These are phyloP conservation scores for Ernsta delagoae DNA, from an alignment of 2,888 invertebrate genomes.

Conservation along the genomic window DNA sequence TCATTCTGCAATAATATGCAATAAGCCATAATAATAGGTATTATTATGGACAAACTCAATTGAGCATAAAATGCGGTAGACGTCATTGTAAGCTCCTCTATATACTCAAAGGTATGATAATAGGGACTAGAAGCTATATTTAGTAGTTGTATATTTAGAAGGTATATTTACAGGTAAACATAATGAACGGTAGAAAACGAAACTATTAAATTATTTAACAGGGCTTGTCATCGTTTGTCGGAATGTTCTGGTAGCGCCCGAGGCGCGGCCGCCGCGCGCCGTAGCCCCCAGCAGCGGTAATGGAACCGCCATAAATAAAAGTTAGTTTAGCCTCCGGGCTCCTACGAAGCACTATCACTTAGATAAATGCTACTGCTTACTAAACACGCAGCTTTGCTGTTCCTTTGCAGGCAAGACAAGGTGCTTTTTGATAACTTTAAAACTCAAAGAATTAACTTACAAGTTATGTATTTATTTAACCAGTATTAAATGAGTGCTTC, in stretches of 20 bases:
- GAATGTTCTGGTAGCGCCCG: background rate
- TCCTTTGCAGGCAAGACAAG: background rate
- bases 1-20: too few relatives aligned
- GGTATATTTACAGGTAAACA: background rate
- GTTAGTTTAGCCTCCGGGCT: background rate
- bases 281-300: background rate
- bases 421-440: background rate
- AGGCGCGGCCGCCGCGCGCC: background rate
- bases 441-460: too few relatives aligned
- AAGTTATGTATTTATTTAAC: too few relatives aligned
- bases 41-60: too few relatives aligned
- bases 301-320: slow-evolving; percentile 7
- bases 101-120: too few relatives aligned
- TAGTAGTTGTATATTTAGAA: too few relatives aligned
- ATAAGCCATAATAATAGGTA: too few relatives aligned
- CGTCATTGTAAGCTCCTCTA: too few relatives aligned
- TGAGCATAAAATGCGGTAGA: too few relatives aligned
- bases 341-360: background rate
- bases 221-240: slow-evolving; percentile 1
- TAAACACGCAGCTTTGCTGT: background rate
- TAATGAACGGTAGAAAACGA: background rate
- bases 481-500: too few relatives aligned
- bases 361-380: background rate
- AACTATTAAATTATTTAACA: background rate
- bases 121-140: too few relatives aligned